Evolutionary conservation across 2,113 vertebrate genomes (phyloP).

Genomic region (Python bivittatus): DNA sequence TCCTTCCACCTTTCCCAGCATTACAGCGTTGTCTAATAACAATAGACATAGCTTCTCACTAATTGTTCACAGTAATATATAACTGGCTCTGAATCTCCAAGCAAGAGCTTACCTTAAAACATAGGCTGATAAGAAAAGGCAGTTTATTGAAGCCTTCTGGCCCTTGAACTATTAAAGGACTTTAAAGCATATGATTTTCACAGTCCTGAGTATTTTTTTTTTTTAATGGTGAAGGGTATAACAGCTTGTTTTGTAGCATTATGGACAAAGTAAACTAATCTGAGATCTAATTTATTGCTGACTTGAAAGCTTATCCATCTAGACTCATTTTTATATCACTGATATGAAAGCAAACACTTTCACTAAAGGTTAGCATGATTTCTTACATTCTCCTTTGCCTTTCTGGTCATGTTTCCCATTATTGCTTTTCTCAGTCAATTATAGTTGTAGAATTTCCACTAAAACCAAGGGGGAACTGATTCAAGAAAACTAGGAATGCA

Average conservation of each 20-base stretch:
- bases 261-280: neutral
- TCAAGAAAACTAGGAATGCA: neutral
- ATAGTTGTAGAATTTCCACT: slow-evolving; percentile 17
- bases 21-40: too few species aligned
- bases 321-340: neutral
- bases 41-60: too few species aligned
- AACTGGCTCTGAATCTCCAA: too few species aligned
- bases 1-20: too few species aligned
- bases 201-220: neutral
- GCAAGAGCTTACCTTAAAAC: neutral
- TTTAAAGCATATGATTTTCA: neutral
- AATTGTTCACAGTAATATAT: too few species aligned
- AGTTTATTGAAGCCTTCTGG: neutral
- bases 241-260: neutral
- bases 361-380: slow-evolving; percentile 4
- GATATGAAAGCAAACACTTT: slow-evolving; percentile 16
- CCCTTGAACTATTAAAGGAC: neutral
- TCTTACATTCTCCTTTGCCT: slow-evolving; percentile 17
- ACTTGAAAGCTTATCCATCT: neutral
- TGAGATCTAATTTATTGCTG: neutral
- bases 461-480: slow-evolving; percentile 15
- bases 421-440: slow-evolving; percentile 30
- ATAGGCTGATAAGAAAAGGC: neutral
- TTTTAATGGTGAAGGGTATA: neutral
- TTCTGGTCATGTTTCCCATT: slow-evolving; percentile 23